Evolutionary conservation across 2,888 invertebrate species (phyloP), one percentile per base, ranked within the genome.

Genomic region (Amiota communis): DNA sequence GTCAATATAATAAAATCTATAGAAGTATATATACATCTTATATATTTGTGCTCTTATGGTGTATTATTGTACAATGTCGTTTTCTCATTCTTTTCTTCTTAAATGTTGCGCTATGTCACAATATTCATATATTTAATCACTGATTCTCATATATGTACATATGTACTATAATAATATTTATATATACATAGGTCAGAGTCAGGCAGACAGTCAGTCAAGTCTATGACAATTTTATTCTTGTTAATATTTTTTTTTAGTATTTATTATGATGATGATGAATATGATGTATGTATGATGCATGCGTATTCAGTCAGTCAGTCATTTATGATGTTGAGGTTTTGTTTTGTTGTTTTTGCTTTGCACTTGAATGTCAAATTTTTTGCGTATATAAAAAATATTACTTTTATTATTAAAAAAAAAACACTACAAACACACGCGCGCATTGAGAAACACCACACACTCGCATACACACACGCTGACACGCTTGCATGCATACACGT

Each of bases 311-410:
- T 36, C 36, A 36, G 4, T 36, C 36, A 6, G 36, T 36, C 6
- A 6, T 36, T 36, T 6, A 57, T 49, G 67, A 11, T 23, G n/a
- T n/a, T n/a, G n/a, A n/a, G n/a, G 67, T 51, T 23, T 23, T 23
- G 51, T 20, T 47, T 20, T 23, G 51, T 64, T 15, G 51, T 49
- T 59, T 15, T 46, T 74, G 73, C 71, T 68, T 68, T 68, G 75
- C 72, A 78, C 76, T 80, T 79, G 76, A 78, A 80, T 78, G 77
- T 80, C 80, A 80, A 75, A 78, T 70, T 72, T 74, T 74, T 74
- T 73, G 67, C 67, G 67, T 68, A 68, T 36, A 36, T 36, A 36
- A 36, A 17, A 63, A 63, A 63, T 68, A 68, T 68, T 68, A 68
- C 67, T 68, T 68, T 68, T 68, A 68, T 68, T 68, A 51, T 68